A percentile compares a stretch with the other conserved stretches of the same genome.
phyloP scores from a whole-genome alignment of 2,113 vertebrate genomes.

The Willisornis vidua region DNA sequence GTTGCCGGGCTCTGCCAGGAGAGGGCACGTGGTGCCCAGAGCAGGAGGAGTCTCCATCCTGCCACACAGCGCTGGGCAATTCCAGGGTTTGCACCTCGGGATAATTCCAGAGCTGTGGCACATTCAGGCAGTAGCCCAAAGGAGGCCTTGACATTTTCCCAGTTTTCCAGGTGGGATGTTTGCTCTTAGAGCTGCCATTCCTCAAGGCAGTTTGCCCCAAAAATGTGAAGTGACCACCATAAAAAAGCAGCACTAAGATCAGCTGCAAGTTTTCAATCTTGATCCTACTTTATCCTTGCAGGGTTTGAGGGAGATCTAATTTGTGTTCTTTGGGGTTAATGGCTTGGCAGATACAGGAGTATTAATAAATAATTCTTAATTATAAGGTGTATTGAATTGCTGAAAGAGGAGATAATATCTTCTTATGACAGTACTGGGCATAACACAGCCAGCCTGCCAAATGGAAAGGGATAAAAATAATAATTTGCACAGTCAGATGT shows the following conservation, averaged over 20 bases:
- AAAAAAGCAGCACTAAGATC: background rate
- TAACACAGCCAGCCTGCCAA: slow-evolving; percentile 9
- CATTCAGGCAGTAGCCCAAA: background rate
- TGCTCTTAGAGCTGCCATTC: background rate
- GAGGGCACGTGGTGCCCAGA: background rate
- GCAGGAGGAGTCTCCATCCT: accelerated
- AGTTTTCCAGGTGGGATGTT: background rate
- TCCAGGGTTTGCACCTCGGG: no score
- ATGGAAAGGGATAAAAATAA: slow-evolving; percentile 24
- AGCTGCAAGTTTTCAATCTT: background rate
- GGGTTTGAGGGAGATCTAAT: background rate
- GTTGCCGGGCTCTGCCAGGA: background rate
- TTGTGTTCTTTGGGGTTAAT: background rate
- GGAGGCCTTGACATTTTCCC: accelerated
- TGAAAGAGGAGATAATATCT: slow-evolving; percentile 10
- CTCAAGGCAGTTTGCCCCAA: background rate
- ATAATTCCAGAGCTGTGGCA: background rate
- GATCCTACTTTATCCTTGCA: background rate
- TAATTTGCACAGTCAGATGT: slow-evolving; percentile 57
- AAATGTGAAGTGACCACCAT: background rate
- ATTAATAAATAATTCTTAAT: slow-evolving; percentile 61
- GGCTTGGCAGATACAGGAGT: background rate
- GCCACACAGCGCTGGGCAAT: no score
- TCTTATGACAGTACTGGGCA: background rate
- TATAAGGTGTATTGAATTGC: slow-evolving; percentile 18